Percentiles rank a stretch among this genome's conserved stretches.
phyloP scores from a whole-genome alignment of 2,888 invertebrate species.

The Gastracanthus pulcherrimus region DNA sequence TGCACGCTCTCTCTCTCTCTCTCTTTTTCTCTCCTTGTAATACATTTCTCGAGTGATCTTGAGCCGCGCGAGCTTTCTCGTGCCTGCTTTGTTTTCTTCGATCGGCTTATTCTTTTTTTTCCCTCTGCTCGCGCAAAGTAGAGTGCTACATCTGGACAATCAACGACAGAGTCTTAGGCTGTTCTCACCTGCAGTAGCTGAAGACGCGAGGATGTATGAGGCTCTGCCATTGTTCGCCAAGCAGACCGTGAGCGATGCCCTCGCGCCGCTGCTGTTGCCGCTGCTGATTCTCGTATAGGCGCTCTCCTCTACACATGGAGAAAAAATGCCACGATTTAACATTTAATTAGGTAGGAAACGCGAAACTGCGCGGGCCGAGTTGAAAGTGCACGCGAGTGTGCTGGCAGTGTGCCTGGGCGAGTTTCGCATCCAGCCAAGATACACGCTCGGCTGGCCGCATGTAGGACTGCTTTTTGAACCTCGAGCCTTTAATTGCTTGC shows the following conservation, averaged over 20 bases:
- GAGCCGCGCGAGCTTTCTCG: background rate
- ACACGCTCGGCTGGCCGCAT: background rate
- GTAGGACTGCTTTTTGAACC: background rate
- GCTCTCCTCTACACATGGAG: background rate
- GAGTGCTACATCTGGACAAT: no score
- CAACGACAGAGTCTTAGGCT: no score
- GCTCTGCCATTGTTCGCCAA: slow-evolving; percentile 67
- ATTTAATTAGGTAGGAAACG: slow-evolving; percentile 13
- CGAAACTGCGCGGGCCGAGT: background rate
- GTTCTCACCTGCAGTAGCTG: slow-evolving; percentile 72
- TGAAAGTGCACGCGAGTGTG: background rate
- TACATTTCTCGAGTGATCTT: slow-evolving; percentile 15
- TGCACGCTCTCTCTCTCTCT: no score
- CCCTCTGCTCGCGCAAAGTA: background rate
- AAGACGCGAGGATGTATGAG: slow-evolving; percentile 73
- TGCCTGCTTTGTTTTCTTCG: no score
- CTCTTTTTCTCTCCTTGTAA: slow-evolving; percentile 28
- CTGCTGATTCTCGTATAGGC: background rate
- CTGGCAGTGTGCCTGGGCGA: slow-evolving; percentile 14
- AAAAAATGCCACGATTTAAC: slow-evolving; percentile 1
- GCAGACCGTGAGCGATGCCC: background rate
- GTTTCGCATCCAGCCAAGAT: background rate
- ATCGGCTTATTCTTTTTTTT: background rate
- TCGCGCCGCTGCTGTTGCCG: background rate
- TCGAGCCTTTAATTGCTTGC: slow-evolving; percentile 13